phyloP scores from a whole-genome alignment of 2,888 invertebrate genomes.

The Ophion obscuratus region DNA sequence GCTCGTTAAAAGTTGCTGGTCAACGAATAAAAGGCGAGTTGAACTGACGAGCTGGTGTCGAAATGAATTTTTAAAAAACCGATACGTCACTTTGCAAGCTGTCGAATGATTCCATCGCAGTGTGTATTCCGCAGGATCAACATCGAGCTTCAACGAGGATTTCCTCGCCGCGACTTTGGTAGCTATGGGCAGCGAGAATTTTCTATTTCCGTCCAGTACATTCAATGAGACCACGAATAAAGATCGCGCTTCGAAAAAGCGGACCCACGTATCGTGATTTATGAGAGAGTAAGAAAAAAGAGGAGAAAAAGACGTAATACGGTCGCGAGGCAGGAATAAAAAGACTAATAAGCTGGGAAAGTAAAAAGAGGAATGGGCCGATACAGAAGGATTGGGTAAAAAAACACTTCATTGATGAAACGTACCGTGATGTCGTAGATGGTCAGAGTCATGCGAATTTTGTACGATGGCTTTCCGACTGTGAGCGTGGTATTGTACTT shows the following conservation, averaged over 20 bases:
- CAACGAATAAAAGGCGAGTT: conserved; percentile 38
- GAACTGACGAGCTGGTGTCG: neutral
- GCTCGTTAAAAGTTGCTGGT: conserved; percentile 57
- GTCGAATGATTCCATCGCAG: conserved; percentile 20
- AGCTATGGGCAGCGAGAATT: neutral
- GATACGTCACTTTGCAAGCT: conserved; percentile 53
- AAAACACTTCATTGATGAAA: neutral
- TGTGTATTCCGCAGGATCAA: conserved; percentile 22
- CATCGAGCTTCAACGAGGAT: conserved; percentile 19
- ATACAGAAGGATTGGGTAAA: no score
- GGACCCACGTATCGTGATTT: neutral
- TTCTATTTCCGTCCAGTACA: neutral
- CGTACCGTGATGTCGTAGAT: conserved; percentile 88
- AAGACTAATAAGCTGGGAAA: neutral
- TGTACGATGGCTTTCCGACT: conserved; percentile 92
- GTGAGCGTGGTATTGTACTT: conserved; percentile 88
- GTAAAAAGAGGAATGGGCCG: neutral
- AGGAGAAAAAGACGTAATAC: neutral
- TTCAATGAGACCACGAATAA: conserved; percentile 25
- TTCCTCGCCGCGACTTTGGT: neutral
- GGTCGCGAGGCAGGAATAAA: neutral
- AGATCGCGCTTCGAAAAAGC: neutral
- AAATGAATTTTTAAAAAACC: conserved; percentile 29
- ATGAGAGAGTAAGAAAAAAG: neutral
- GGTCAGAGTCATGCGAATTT: conserved; percentile 94